Evolutionary conservation across 2,113 vertebrate genomes (phyloP), one percentile per base, ranked within the genome.

Genomic region (Actenoides lindsayi): DNA sequence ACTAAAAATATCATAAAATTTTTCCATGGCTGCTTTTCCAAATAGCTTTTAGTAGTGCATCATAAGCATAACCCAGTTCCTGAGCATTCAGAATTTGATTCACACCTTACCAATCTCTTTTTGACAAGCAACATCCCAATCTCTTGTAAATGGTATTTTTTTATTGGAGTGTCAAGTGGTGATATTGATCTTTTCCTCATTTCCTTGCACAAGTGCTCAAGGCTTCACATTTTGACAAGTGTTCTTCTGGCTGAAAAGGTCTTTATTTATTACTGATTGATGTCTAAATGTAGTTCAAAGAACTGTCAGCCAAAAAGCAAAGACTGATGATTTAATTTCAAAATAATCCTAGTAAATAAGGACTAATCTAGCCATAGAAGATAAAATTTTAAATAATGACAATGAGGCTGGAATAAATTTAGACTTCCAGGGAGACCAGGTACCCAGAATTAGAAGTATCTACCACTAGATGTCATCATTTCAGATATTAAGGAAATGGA

Each of bases 381-480:
- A 41, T 62, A 2, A 21, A 20, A 74, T 83, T 53, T 86, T 70
- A 64, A 59, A 23, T 78, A 63, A 39, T 20, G 30, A 30, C 21
- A 41, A 19, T 56, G 56, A 79, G n/a, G 27, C 12, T 65, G 27
- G 44, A 63, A 51, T 71, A 68, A 54, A 51, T 64, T 15, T 25
- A 41, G 27, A 7, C 13, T 76, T 59, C 7, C 31, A 41, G 3
- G 1, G 56, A 64, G 20, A 31, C 37, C 4, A 2, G 41, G n/a
- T 80, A 50, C 13, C 13, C 2, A 16, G 63, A 84, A 42, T 87
- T 18, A 59, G 56, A 53, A 81, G 18, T 37, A 59, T 87, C 51
- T 10, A 51, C 96, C 95, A 76, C 94, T 92, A 97, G 97, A 88
- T 97, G 97, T 94, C 96, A 79, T 44, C 4, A 9, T 91, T 95